Percentiles rank a stretch among this genome's conserved stretches.
Conservation (phyloP, 2,113 vertebrate genomes). For the Rhinoderma darwinii region DNA sequence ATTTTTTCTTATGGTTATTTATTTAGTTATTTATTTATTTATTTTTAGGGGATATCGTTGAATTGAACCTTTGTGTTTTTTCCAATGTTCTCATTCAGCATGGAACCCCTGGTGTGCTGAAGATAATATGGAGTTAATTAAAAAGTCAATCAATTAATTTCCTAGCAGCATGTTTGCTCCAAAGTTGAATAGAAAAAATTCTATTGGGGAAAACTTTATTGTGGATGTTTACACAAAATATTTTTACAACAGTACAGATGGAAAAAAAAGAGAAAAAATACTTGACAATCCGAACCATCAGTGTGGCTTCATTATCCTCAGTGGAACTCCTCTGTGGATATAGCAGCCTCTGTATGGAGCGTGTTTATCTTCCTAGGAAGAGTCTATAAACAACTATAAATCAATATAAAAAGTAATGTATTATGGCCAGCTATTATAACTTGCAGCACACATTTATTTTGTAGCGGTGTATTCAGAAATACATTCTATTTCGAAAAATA, state of each 20-base stretch:
- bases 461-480: neutral
- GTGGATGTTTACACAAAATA: neutral
- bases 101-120: too few species aligned
- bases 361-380: neutral
- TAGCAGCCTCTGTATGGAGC: neutral
- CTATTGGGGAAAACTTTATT: neutral
- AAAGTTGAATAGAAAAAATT: neutral
- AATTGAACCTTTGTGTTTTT: too few species aligned
- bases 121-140: neutral
- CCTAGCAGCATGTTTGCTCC: neutral
- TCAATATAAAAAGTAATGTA: neutral
- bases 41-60: too few species aligned
- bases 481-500: too few species aligned
- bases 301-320: neutral
- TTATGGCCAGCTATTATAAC: neutral
- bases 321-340: neutral
- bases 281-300: neutral
- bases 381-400: neutral
- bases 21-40: too few species aligned
- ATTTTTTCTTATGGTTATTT: too few species aligned
- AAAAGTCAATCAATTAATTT: constrained; percentile 3
- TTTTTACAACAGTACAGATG: neutral
- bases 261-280: neutral
- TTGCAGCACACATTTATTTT: neutral
- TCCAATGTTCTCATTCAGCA: too few species aligned